Evolutionary conservation across 2,888 invertebrate genomes (phyloP), one percentile per base, ranked within the genome.

Genomic region (Aphodius sticticus): DNA sequence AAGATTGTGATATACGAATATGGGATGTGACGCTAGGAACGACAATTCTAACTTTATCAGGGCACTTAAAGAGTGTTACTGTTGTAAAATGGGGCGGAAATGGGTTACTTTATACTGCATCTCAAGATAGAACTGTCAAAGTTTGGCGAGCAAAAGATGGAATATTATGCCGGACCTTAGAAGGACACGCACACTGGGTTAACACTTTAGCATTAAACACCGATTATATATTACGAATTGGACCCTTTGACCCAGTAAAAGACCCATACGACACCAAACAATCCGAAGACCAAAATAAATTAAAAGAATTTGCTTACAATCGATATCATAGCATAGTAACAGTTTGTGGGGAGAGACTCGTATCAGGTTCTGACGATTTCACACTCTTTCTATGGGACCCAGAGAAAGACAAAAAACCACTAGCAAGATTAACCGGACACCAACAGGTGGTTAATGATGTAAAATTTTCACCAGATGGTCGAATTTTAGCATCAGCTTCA

Each of bases 401-500:
- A 5, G 96, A 97, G 86, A 94, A 92, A 81, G 95, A 96, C 82
- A 98, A 97, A 86, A 95, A 96, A 87, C 94, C 96, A 14, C 87
- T 96, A 87, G 95, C 96, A 6, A 92, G 99, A 81, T 95, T 99
- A 95, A 99, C 99, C 0, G 99, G 99, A 0, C 99, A 99, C 90
- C 97, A 98, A 87, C 99, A 99, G 89, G 92, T 98, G n/a, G 96
- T 99, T n/a, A 99, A 99, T 89, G 98, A 99, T 90, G 99, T 99
- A 0, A 96, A 96, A 89, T 99, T 99, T 90, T 99, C 99, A 0
- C 99, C 99, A 6, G 97, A 99, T 88, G 96, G 96, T 0, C 92
- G 97, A 83, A 90, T 96, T 16, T 94, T 99, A 84, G 99, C 99
- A 16, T 99, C 99, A 16, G 99, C 99, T 4, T 99, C 99, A 0